Base-by-base conservation (phyloP, 2,113 vertebrate genomes). In the Sinosuthora webbiana region DNA sequence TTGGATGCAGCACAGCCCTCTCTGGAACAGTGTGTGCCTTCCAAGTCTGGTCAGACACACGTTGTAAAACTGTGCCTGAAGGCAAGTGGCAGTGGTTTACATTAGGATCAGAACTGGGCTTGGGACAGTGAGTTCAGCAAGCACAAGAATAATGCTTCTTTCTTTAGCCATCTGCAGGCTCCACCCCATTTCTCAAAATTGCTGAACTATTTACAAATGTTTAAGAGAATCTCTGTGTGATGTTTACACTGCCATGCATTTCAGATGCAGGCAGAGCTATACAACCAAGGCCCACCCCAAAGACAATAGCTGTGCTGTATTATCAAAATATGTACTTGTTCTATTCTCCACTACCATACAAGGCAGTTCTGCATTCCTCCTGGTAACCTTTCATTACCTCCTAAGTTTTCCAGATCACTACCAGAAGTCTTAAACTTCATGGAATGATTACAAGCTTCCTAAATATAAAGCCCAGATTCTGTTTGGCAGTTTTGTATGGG, bases 331-430 rank as follows among this genome's bases (percentile, higher is more conserved):
- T 90, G 96, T 45, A 33, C 65, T 95, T 42, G 56, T 91, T 94
- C 80, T 86, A 73, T 81, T 90, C 93, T 80, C 95, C 92, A 90
- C 97, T 97, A 98, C 99, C 98, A 98, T 98, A 99, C 96, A 99
- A 99, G 99, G 99, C 97, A 94, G 95, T 96, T 97, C 89, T 93
- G 90, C 97, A 97, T 98, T 98, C 97, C 97, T 97, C 96, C 63
- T 97, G 50, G 49, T 83, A 98, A 98, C 96, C 94, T 98, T 98
- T 98, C 97, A 98, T 97, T 98, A 95, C 98, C 97, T 97, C 96
- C 96, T 97, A 97, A 96, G 71, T 94, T 97, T 83, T 97, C 86
- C 95, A 92, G 86, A 91, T 94, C 80, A 89, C 97, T 97, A 97
- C 96, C 98, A 98, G 97, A 97, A 91, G 83, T 95, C 86, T 97